These are phyloP conservation scores for Psilopsiagon aurifrons DNA, from an alignment of 2,113 vertebrate genomes.

Conservation along the genomic window DNA sequence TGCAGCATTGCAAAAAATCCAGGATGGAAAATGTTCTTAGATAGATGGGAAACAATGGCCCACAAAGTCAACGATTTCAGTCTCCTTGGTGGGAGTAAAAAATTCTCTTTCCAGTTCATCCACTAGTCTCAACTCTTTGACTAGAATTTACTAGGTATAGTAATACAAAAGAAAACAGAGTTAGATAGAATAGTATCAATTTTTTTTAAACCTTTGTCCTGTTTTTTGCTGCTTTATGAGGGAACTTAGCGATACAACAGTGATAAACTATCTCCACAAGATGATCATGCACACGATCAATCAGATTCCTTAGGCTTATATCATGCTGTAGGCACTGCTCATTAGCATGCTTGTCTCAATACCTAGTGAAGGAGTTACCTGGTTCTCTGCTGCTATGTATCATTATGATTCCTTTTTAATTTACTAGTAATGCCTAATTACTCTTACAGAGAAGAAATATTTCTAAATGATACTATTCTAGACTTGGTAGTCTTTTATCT, in stretches of 20 bases:
- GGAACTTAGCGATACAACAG: background rate
- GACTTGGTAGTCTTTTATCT: conserved; percentile 4
- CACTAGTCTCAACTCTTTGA: background rate
- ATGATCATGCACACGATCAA: background rate
- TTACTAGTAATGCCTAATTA: conserved; percentile 8
- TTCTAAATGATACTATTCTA: background rate
- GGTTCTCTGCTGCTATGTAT: background rate
- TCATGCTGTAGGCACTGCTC: background rate
- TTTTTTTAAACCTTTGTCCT: background rate
- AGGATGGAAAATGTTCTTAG: background rate
- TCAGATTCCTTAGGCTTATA: background rate
- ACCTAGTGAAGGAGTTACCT: background rate
- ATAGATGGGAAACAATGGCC: background rate
- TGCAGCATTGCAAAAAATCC: background rate
- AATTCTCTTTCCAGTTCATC: background rate
- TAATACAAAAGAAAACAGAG: too few relatives aligned
- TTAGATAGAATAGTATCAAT: background rate
- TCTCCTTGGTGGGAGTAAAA: background rate
- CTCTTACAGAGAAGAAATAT: background rate
- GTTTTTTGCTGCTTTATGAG: background rate
- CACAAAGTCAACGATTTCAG: background rate
- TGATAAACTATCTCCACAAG: background rate
- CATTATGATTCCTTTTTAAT: conserved; percentile 11
- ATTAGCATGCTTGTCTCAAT: conserved; percentile 1
- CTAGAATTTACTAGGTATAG: background rate